Percentiles rank a stretch among this genome's conserved stretches.
phyloP scores from a whole-genome alignment of 2,113 vertebrate genomes.

The Charina bottae region DNA sequence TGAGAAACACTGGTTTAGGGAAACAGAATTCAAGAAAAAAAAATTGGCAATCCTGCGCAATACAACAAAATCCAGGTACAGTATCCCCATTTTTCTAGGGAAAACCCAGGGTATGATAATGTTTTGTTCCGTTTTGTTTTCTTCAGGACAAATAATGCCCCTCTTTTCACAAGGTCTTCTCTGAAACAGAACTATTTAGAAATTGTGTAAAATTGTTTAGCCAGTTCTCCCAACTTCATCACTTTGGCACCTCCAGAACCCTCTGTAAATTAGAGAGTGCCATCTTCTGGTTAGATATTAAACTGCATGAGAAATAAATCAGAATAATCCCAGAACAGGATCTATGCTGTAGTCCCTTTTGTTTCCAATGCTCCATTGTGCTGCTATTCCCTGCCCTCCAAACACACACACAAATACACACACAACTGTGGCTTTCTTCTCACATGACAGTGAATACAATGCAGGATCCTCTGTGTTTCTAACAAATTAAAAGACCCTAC shows the following conservation, averaged over 20 bases:
- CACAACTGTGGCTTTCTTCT: background rate
- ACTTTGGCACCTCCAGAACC: background rate
- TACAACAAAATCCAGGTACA: no score
- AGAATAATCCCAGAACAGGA: background rate
- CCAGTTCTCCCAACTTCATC: background rate
- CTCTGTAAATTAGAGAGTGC: background rate
- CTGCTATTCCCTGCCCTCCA: background rate
- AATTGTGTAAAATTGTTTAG: background rate
- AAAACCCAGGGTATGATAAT: background rate
- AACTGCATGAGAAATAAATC: background rate
- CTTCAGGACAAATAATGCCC: background rate
- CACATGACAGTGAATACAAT: background rate
- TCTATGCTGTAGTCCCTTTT: background rate
- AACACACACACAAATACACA: background rate
- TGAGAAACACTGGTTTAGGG: background rate
- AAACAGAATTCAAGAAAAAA: background rate
- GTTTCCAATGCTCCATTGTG: background rate
- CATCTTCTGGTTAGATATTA: constrained; percentile 24
- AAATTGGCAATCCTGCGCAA: no score
- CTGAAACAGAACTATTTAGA: background rate
- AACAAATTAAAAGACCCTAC: background rate
- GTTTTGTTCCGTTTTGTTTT: background rate
- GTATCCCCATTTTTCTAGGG: background rate
- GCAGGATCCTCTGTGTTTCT: background rate
- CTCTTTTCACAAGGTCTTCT: background rate